A percentile compares a stretch with the other conserved stretches of the same genome.
phyloP scores from a whole-genome alignment of 2,797 vertebrate species.

The Pelodytes ibericus region DNA sequence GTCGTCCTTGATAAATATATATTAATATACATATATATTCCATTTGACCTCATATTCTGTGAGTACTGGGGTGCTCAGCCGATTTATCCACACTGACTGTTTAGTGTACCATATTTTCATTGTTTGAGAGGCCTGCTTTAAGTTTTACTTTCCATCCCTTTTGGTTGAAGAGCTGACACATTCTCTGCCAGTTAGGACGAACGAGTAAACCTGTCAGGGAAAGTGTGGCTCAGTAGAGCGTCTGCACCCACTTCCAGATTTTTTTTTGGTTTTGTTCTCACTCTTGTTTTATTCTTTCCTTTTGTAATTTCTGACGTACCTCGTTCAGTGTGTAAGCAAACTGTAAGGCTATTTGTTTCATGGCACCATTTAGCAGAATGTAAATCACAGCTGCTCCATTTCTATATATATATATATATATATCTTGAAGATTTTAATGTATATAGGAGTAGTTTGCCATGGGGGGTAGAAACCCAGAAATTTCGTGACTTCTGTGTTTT shows the following conservation, averaged over 20 bases:
- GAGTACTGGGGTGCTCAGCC: slow-evolving; percentile 37
- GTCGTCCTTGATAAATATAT: neutral
- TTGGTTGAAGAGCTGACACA: slow-evolving; percentile 28
- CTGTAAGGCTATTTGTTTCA: slow-evolving; percentile 84
- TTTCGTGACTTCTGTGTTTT: slow-evolving; percentile 99
- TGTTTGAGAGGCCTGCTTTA: slow-evolving; percentile 40
- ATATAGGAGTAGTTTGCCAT: slow-evolving; percentile 99
- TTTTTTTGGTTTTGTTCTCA: slow-evolving; percentile 58
- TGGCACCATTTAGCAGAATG: slow-evolving; percentile 92
- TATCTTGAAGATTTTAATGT: slow-evolving; percentile 99
- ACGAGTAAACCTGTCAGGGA: slow-evolving; percentile 8
- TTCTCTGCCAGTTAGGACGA: slow-evolving; percentile 30
- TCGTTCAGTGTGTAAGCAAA: slow-evolving; percentile 51
- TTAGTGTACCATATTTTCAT: slow-evolving; percentile 31
- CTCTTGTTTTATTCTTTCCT: slow-evolving; percentile 89
- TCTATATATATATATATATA: slow-evolving; percentile 92
- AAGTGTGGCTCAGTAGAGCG: slow-evolving; percentile 17
- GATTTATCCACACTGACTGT: slow-evolving; percentile 36
- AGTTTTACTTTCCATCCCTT: slow-evolving; percentile 20
- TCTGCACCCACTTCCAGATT: slow-evolving; percentile 61
- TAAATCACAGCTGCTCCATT: slow-evolving; percentile 97
- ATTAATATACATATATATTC: neutral
- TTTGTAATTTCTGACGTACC: slow-evolving; percentile 92
- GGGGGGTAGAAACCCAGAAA: slow-evolving; percentile 99
- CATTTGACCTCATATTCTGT: slow-evolving; percentile 16